These are phyloP conservation scores for Zaprionus davidi DNA, from an alignment of 1,140 invertebrate genomes.

Conservation along the genomic window DNA sequence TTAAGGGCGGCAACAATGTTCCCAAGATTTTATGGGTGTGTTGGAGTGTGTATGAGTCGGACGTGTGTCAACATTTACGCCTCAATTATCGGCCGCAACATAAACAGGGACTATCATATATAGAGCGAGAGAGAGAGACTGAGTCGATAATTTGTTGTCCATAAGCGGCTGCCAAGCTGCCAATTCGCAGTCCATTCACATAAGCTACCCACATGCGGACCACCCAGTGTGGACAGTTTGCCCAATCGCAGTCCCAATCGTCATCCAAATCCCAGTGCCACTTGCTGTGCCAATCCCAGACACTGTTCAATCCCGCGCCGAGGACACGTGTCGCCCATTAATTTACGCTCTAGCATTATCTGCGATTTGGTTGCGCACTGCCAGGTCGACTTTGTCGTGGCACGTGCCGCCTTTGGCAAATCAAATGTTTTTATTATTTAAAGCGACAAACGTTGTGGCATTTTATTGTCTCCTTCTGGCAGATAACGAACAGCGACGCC, in stretches of 20 bases:
- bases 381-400: slow-evolving; percentile 34
- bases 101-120: slow-evolving; percentile 39
- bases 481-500: slow-evolving; percentile 50
- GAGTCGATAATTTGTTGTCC: slow-evolving; percentile 71
- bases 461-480: slow-evolving; percentile 70
- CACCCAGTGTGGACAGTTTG: slow-evolving; percentile 63
- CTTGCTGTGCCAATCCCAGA: slow-evolving; percentile 9
- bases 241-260: slow-evolving; percentile 31
- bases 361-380: slow-evolving; percentile 68
- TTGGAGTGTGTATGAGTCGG: slow-evolving; percentile 30
- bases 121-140: not conserved
- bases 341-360: slow-evolving; percentile 77
- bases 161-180: slow-evolving; percentile 54
- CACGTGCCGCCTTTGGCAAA: slow-evolving; percentile 78
- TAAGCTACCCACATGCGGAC: slow-evolving; percentile 48
- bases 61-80: slow-evolving; percentile 78
- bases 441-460: slow-evolving; percentile 72
- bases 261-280: slow-evolving; percentile 31
- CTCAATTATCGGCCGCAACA: slow-evolving; percentile 72
- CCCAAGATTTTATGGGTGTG: slow-evolving; percentile 10
- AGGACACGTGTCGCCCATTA: slow-evolving; percentile 75
- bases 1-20: slow-evolving; percentile 46
- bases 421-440: slow-evolving; percentile 83
- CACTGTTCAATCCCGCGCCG: slow-evolving; percentile 18
- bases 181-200: slow-evolving; percentile 48